A percentile compares a stretch with the other conserved stretches of the same genome.
phyloP scores from a whole-genome alignment of 2,888 invertebrate species.

The Lasioglossum malachurum region DNA sequence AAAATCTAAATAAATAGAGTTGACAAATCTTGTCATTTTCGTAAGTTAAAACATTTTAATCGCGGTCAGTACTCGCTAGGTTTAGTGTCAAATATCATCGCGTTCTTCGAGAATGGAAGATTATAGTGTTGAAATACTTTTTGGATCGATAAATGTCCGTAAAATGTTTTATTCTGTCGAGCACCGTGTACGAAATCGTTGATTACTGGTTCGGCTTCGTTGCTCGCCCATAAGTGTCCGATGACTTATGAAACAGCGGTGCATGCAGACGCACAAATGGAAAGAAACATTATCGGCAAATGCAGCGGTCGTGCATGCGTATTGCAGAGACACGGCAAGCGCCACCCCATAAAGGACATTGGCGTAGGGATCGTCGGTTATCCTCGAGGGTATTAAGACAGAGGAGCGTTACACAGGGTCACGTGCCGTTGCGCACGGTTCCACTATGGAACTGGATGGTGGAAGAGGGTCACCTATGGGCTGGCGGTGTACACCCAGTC shows the following conservation, averaged over 20 bases:
- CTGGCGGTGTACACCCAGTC: slow-evolving; percentile 43
- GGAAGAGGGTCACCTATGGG: slow-evolving; percentile 56
- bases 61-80: too few relatives aligned
- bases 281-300: slow-evolving; percentile 36
- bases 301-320: slow-evolving; percentile 47
- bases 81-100: too few relatives aligned
- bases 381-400: slow-evolving; percentile 66
- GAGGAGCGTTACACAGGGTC: slow-evolving; percentile 60
- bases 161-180: neutral
- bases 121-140: too few relatives aligned
- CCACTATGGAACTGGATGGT: slow-evolving; percentile 52
- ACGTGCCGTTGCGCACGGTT: slow-evolving; percentile 62
- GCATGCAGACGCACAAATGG: neutral
- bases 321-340: slow-evolving; percentile 40
- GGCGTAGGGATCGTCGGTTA: slow-evolving; percentile 53
- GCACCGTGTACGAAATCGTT: neutral
- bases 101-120: too few relatives aligned
- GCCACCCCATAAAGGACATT: slow-evolving; percentile 57
- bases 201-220: neutral
- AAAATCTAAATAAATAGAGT: too few relatives aligned
- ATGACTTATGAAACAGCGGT: neutral
- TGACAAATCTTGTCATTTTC: too few relatives aligned
- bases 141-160: neutral
- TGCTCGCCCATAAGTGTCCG: neutral
- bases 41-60: too few relatives aligned